Evolutionary conservation across 2,888 invertebrate genomes (phyloP).

Genomic region (Ectropis crepuscularia): DNA sequence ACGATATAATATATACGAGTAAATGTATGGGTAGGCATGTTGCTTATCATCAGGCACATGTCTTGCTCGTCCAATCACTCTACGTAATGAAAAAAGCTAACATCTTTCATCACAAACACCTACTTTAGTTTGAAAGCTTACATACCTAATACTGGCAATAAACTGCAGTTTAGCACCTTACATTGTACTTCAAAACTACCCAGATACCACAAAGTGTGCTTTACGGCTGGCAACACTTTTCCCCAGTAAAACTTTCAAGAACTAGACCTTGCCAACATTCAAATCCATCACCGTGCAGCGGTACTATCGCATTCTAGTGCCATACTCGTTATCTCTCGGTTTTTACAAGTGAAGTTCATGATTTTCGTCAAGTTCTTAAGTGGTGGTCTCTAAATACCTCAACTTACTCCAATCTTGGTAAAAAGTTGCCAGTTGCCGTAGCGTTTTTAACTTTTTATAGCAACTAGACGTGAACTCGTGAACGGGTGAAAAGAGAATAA

Average conservation of each 20-base stretch:
- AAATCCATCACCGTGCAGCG: too few relatives aligned
- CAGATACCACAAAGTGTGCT: slow-evolving; percentile 11
- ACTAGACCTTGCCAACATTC: neutral
- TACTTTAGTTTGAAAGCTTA: too few relatives aligned
- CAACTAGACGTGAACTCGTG: slow-evolving; percentile 20
- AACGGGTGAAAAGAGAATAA: slow-evolving; percentile 27
- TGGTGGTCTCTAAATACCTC: neutral
- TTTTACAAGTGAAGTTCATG: too few relatives aligned
- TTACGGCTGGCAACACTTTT: slow-evolving; percentile 12
- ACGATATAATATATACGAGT: too few relatives aligned
- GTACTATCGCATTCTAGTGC: too few relatives aligned
- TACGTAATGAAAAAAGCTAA: too few relatives aligned
- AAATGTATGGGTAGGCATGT: too few relatives aligned
- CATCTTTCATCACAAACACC: too few relatives aligned
- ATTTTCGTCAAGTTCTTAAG: too few relatives aligned
- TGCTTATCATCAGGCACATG: too few relatives aligned
- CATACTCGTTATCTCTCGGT: too few relatives aligned
- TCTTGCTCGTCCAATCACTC: too few relatives aligned
- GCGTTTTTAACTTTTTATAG: slow-evolving; percentile 16
- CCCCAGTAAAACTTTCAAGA: slow-evolving; percentile 11
- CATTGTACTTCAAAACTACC: neutral
- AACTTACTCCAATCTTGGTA: slow-evolving; percentile 19
- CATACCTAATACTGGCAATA: neutral
- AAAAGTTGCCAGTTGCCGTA: slow-evolving; percentile 8
- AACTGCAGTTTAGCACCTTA: neutral